Conservation (phyloP, 2,113 vertebrate genomes). For the Amphiprion ocellaris region DNA sequence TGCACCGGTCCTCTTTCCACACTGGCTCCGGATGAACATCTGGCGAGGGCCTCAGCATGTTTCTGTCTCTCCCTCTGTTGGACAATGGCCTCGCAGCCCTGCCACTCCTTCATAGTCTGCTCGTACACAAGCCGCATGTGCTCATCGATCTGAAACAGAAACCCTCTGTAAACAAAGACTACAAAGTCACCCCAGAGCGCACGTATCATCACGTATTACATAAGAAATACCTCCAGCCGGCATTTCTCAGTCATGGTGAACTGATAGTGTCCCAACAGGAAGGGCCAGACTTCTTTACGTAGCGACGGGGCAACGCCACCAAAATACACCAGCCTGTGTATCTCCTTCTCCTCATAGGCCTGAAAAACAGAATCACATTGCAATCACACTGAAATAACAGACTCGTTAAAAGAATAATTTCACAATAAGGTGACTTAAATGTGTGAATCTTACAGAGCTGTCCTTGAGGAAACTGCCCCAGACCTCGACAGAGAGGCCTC, state of each 20-base stretch:
- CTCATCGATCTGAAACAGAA: slow-evolving; percentile 87
- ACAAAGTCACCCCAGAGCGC: background rate
- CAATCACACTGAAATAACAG: background rate
- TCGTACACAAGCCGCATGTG: slow-evolving; percentile 89
- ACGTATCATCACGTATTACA: background rate
- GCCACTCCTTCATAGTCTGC: slow-evolving; percentile 96
- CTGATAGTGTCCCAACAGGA: slow-evolving; percentile 96
- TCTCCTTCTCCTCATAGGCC: slow-evolving; percentile 92
- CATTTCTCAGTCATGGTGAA: slow-evolving; percentile 92
- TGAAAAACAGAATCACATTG: slow-evolving; percentile 68
- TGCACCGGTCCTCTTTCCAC: slow-evolving; percentile 90
- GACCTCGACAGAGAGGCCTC: slow-evolving; percentile 89
- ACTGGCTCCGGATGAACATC: slow-evolving; percentile 93
- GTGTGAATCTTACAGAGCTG: slow-evolving; percentile 85
- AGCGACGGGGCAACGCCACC: slow-evolving; percentile 93
- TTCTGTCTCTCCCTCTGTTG: slow-evolving; percentile 94
- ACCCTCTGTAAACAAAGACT: background rate
- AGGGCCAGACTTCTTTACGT: slow-evolving; percentile 96
- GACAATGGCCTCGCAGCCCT: slow-evolving; percentile 96
- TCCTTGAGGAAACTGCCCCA: slow-evolving; percentile 92
- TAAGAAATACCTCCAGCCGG: slow-evolving; percentile 88
- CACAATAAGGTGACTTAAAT: too few relatives aligned
- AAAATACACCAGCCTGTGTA: slow-evolving; percentile 93
- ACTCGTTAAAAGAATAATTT: background rate
- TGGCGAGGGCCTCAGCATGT: slow-evolving; percentile 92